Evolutionary conservation across 2,888 invertebrate genomes (phyloP).

Genomic region (Tanypteryx hageni): DNA sequence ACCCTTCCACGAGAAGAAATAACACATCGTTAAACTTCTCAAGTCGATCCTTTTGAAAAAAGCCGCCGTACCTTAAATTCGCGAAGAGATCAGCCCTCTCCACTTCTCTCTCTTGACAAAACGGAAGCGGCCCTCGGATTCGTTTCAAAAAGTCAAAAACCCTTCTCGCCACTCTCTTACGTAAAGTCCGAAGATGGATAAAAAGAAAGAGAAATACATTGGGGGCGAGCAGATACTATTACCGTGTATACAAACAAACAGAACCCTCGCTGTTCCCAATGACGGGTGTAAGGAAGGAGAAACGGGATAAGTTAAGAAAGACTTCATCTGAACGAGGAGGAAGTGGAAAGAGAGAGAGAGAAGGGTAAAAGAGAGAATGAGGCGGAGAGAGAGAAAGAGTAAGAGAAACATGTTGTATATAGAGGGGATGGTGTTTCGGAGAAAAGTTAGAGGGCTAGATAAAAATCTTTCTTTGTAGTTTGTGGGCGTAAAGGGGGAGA

Average conservation of each 20-base stretch:
- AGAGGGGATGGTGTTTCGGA: constrained; percentile 64
- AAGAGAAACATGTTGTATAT: neutral
- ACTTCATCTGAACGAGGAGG: constrained; percentile 42
- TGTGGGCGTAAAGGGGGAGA: constrained; percentile 8
- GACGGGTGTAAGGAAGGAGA: constrained; percentile 67
- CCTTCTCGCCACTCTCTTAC: too few species aligned
- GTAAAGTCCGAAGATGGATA: neutral
- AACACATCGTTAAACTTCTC: too few species aligned
- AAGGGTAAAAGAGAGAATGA: constrained; percentile 49
- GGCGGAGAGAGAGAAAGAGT: neutral
- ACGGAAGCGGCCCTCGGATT: too few species aligned
- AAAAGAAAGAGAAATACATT: neutral
- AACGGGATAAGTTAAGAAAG: constrained; percentile 45
- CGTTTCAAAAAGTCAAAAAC: too few species aligned
- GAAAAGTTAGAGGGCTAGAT: constrained; percentile 53
- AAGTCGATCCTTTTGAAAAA: too few species aligned
- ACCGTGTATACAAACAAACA: neutral
- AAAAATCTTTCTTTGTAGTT: constrained; percentile 54
- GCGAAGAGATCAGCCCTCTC: too few species aligned
- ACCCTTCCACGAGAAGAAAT: too few species aligned
- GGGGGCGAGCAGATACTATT: neutral
- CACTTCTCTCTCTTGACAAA: too few species aligned
- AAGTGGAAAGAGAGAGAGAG: constrained; percentile 47
- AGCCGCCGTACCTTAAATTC: too few species aligned
- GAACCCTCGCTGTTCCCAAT: constrained; percentile 58